These are phyloP conservation scores for Himalopsyche phryganea DNA, from an alignment of 1,140 invertebrate genomes.

Conservation along the genomic window DNA sequence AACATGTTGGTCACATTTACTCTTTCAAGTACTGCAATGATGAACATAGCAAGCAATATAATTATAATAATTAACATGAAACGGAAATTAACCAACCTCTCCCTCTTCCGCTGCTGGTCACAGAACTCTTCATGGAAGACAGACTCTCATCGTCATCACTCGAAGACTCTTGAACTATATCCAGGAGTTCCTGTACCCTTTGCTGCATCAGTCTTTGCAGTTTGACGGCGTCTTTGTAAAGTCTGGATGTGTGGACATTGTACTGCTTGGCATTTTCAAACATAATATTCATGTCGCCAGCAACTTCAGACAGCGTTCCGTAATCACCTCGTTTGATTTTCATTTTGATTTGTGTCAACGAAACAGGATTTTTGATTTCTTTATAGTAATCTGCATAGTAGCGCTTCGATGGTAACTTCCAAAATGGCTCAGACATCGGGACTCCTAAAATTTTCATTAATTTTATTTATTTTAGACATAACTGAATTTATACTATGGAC, in stretches of 20 bases:
- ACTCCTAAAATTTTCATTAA: slow-evolving; percentile 51
- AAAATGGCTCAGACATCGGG: slow-evolving; percentile 83
- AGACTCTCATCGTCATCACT: slow-evolving; percentile 54
- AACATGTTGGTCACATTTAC: background rate
- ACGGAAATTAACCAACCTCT: slow-evolving; percentile 45
- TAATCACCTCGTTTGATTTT: slow-evolving; percentile 87
- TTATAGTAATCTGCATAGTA: slow-evolving; percentile 97
- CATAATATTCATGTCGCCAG: slow-evolving; percentile 96
- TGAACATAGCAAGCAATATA: background rate
- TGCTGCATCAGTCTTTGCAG: slow-evolving; percentile 70
- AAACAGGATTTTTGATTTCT: slow-evolving; percentile 94
- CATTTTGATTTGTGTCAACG: slow-evolving; percentile 86
- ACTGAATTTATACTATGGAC: no score
- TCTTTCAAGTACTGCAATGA: background rate
- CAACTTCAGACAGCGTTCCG: slow-evolving; percentile 81
- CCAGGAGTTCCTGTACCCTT: slow-evolving; percentile 79
- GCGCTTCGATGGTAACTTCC: slow-evolving; percentile 84
- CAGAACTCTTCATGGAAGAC: slow-evolving; percentile 47
- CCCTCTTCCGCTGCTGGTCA: slow-evolving; percentile 41
- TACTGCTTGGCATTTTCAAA: slow-evolving; percentile 97
- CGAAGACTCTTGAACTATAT: slow-evolving; percentile 68
- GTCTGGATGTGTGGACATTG: slow-evolving; percentile 80
- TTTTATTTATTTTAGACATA: no score
- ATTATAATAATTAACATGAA: no score
- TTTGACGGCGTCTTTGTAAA: slow-evolving; percentile 74